These are phyloP conservation scores for Cheiracanthium punctorium DNA, from an alignment of 2,888 invertebrate species.

Conservation along the genomic window DNA sequence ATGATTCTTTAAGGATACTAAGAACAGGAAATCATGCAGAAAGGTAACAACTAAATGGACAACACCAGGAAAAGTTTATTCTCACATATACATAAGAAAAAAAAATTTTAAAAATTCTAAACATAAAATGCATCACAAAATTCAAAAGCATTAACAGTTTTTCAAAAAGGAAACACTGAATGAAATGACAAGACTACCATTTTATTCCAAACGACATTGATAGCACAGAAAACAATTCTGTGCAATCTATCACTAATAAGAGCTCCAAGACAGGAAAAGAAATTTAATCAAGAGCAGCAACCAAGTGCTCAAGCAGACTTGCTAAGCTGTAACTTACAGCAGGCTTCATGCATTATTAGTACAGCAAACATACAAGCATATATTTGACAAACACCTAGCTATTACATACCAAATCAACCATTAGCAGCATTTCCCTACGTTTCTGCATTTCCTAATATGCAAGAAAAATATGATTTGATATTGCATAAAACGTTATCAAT, in stretches of 20 bases:
- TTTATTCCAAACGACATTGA: no score
- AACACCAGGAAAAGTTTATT: no score
- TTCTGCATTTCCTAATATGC: constrained; percentile 87
- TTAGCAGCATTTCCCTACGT: constrained; percentile 88
- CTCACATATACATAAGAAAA: background rate
- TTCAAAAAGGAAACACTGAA: no score
- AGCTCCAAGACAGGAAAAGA: background rate
- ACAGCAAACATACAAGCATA: background rate
- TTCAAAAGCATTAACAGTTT: no score
- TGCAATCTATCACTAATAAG: background rate
- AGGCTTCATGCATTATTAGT: constrained; percentile 9
- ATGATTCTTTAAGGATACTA: no score
- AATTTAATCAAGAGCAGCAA: background rate
- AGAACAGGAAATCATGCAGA: background rate
- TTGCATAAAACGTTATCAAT: background rate
- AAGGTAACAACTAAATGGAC: background rate
- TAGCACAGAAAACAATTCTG: background rate
- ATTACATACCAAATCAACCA: constrained; percentile 85
- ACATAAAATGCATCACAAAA: background rate
- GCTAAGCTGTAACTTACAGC: background rate
- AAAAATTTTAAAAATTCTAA: background rate
- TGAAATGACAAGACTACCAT: no score
- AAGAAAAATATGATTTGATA: constrained; percentile 7
- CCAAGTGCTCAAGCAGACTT: background rate
- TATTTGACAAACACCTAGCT: constrained; percentile 27